Evolutionary conservation across 2,797 vertebrate genomes (phyloP).

Genomic region (Acanthurus tractus): DNA sequence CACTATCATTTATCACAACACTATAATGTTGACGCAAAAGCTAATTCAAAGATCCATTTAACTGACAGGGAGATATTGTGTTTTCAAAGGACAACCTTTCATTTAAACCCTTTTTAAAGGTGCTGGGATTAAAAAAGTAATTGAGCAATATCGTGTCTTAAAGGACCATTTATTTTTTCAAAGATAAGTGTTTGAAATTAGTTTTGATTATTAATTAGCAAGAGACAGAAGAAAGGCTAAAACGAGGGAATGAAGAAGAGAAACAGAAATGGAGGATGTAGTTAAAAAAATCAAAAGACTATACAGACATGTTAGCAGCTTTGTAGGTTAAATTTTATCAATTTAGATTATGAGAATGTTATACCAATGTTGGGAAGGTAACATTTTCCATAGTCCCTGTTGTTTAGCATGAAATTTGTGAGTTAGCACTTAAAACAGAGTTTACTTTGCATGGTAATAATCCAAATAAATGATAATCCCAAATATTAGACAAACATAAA

Average conservation of each 20-base stretch:
- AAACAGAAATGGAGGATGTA: slow-evolving; percentile 16
- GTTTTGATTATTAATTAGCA: slow-evolving; percentile 79
- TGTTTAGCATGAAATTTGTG: neutral
- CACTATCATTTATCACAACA: slow-evolving; percentile 11
- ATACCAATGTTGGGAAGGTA: neutral
- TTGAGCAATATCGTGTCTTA: slow-evolving; percentile 53
- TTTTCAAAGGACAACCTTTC: neutral
- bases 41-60: slow-evolving; percentile 23
- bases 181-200: slow-evolving; percentile 72
- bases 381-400: neutral
- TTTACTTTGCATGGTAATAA: neutral
- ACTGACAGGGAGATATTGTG: neutral
- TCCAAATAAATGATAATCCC: neutral
- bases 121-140: slow-evolving; percentile 66
- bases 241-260: neutral
- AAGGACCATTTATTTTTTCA: slow-evolving; percentile 51
- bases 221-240: slow-evolving; percentile 49
- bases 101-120: slow-evolving; percentile 16
- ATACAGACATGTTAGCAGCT: neutral
- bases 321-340: neutral
- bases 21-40: slow-evolving; percentile 11
- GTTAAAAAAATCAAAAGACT: neutral
- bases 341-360: neutral
- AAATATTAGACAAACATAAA: too few species aligned
- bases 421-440: neutral